These are phyloP conservation scores for Mylabris sibirica DNA, from an alignment of 2,888 invertebrate genomes.

Conservation along the genomic window DNA sequence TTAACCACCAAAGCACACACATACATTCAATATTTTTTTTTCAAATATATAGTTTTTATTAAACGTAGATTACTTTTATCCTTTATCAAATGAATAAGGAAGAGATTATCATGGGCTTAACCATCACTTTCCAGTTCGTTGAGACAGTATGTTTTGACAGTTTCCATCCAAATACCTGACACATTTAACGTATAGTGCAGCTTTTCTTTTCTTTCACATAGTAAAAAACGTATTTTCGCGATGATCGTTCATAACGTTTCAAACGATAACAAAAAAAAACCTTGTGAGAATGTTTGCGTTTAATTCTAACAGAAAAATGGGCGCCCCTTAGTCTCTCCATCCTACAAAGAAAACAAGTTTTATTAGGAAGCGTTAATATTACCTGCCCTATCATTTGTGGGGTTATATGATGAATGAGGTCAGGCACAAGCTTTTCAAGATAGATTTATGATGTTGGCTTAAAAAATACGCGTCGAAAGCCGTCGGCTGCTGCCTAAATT, in stretches of 20 bases:
- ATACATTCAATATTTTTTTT: background rate
- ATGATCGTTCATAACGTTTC: slow-evolving; percentile 14
- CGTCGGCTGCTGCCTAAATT: slow-evolving; percentile 31
- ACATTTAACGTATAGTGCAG: background rate
- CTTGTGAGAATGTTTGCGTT: slow-evolving; percentile 31
- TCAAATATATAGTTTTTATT: background rate
- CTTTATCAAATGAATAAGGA: background rate
- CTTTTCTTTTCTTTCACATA: background rate
- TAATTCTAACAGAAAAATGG: slow-evolving; percentile 30
- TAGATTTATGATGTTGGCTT: slow-evolving; percentile 41
- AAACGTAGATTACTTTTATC: background rate
- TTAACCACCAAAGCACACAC: slow-evolving; percentile 3
- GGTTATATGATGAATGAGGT: slow-evolving; percentile 38
- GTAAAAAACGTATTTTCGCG: background rate
- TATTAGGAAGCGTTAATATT: slow-evolving; percentile 37
- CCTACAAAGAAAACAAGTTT: slow-evolving; percentile 36
- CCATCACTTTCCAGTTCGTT: background rate
- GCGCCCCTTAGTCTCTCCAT: slow-evolving; percentile 22
- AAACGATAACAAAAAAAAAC: background rate
- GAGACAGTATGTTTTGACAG: background rate
- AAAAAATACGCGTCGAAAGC: slow-evolving; percentile 35
- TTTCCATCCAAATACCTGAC: background rate
- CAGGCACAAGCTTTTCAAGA: slow-evolving; percentile 26
- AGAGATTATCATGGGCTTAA: background rate
- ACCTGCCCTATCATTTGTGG: slow-evolving; percentile 38